Evolutionary conservation across 2,888 invertebrate species (phyloP), one percentile per base, ranked within the genome.

Genomic region (Drosophila austrosaltans): DNA sequence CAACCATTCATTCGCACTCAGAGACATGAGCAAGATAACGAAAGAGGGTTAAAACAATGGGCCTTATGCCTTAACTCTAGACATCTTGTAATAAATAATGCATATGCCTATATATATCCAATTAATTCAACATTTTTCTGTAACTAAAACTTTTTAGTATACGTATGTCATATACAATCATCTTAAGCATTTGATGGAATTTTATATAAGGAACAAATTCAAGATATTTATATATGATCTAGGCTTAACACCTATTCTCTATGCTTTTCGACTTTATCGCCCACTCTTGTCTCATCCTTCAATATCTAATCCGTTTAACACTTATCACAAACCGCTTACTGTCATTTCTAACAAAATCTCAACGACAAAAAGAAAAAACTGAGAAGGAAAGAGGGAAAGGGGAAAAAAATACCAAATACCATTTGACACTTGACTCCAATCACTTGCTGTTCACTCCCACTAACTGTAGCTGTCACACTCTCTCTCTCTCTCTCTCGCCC

Each of bases 281-380:
- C 3, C 5, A 7, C 48, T 12, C 48, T 48, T 48, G 10, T 48
- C 22, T 48, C 22, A 10, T 42, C 59, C 20, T 28, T 59, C 59
- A 59, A 42, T 59, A 48, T 48, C 22, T 59, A 57, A 57, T 57
- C 57, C 36, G 39, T 57, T 57, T 39, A 36, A 39, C 57, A 39
- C 22, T 20, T 39, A 57, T 57, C 57, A 39, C 36, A 57, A 22
- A 57, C 57, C 57, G 57, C 39, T 59, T 59, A 59, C 59, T 42
- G 59, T 59, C 40, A 59, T 59, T 59, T 59, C 59, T 59, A 40
- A 59, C 59, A 59, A 59, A 44, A 59, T 16, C 48, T 48, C 48
- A 25, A 48, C 10, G 22, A 48, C 22, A 25, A 25, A 12, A 8
- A 22, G 10, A 48, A 48, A 20, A 22, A 25, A 16, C 3, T 2